Conservation (phyloP, 64 coral and sea anemone species). For the Porites australiensis region DNA sequence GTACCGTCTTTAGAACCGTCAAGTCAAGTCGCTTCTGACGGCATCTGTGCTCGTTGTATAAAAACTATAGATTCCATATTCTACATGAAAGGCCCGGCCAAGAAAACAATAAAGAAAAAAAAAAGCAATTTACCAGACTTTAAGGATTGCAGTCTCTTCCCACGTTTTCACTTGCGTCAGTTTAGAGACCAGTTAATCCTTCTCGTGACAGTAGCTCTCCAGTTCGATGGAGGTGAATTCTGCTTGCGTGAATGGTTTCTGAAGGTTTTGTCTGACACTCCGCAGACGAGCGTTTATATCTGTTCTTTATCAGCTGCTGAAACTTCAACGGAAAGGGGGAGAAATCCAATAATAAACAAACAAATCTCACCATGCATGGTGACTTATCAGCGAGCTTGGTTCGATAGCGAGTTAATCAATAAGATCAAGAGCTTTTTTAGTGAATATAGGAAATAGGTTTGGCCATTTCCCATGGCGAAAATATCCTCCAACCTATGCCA, state of each 20-base stretch:
- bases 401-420: conserved; percentile 31
- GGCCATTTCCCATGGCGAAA: background rate
- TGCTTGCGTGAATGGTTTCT: background rate
- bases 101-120: background rate
- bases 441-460: background rate
- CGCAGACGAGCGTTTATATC: conserved; percentile 18
- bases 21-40: too few relatives aligned
- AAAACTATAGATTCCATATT: background rate
- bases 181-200: background rate
- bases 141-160: background rate
- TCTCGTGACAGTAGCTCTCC: background rate
- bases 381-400: background rate
- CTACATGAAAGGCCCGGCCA: background rate
- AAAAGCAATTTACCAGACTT: background rate
- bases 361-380: background rate
- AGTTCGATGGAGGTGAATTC: background rate
- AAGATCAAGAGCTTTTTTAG: background rate
- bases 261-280: background rate
- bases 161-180: background rate
- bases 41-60: background rate
- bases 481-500: background rate
- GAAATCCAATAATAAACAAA: conserved; percentile 1
- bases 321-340: conserved; percentile 28
- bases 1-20: background rate
- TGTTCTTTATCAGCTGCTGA: conserved; percentile 20